Conservation (phyloP, 2,888 invertebrate genomes). For the Polyommatus icarus region DNA sequence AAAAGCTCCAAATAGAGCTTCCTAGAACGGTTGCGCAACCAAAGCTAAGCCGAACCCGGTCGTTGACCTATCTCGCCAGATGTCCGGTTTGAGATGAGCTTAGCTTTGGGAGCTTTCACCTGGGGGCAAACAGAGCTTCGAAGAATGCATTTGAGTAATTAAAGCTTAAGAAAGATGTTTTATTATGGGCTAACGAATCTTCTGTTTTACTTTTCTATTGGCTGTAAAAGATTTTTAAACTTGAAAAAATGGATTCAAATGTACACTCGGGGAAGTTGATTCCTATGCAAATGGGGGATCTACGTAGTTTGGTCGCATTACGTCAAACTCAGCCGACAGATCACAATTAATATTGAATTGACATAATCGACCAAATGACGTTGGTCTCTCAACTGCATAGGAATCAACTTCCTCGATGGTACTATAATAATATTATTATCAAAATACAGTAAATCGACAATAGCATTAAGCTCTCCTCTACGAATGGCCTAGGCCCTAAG, state of each 20-base stretch:
- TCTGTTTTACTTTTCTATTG: not conserved
- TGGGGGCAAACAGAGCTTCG: conserved; percentile 26
- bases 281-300: too few relatives aligned
- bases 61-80: conserved; percentile 48
- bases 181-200: not conserved
- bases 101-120: conserved; percentile 33
- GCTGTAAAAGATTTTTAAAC: not conserved
- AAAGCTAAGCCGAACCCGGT: conserved; percentile 45
- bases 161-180: conserved; percentile 21
- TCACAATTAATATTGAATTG: too few relatives aligned
- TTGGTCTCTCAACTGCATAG: too few relatives aligned
- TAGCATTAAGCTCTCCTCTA: not conserved
- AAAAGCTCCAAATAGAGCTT: conserved; percentile 18
- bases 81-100: conserved; percentile 44
- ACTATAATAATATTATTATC: too few relatives aligned
- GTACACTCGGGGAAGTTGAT: too few relatives aligned
- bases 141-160: conserved; percentile 15
- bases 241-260: not conserved
- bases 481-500: too few relatives aligned
- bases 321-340: too few relatives aligned
- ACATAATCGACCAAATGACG: too few relatives aligned
- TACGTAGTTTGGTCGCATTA: too few relatives aligned
- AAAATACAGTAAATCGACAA: not conserved
- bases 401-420: too few relatives aligned
- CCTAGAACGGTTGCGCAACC: conserved; percentile 29